Percentiles rank a stretch among this genome's conserved stretches.
These are phyloP conservation scores for Steatocranus sp. DNA, from an alignment of 2,797 vertebrate species.

Conservation along the genomic window DNA sequence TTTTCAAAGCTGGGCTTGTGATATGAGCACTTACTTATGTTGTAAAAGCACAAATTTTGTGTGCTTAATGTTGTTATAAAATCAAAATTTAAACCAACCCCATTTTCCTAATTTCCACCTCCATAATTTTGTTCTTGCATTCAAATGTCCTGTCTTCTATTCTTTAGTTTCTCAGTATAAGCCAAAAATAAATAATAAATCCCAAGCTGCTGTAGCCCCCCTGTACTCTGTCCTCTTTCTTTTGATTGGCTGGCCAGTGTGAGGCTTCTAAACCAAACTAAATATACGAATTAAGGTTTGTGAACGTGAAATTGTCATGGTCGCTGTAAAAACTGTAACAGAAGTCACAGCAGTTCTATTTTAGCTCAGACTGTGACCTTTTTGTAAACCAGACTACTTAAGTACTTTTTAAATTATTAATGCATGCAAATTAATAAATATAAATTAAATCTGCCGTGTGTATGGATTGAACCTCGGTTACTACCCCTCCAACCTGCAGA, in stretches of 20 bases:
- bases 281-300: background rate
- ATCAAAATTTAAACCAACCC: background rate
- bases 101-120: background rate
- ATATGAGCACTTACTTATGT: background rate
- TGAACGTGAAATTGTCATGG: rapidly evolving
- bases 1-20: background rate
- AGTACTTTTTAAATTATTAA: background rate
- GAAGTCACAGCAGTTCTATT: background rate
- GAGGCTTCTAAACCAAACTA: background rate
- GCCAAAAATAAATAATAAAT: background rate
- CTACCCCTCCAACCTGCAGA: background rate
- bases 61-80: background rate
- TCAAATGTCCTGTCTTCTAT: background rate
- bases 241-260: background rate
- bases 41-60: background rate
- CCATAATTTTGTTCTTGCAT: background rate
- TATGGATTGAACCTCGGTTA: background rate
- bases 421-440: background rate
- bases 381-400: background rate
- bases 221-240: background rate
- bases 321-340: background rate
- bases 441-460: background rate
- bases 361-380: background rate
- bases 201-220: background rate
- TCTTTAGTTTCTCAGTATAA: background rate